Percentiles rank a stretch among this genome's conserved stretches.
Evolutionary conservation across 2,888 invertebrate species (phyloP).

Genomic region (Branchellion lobata): DNA sequence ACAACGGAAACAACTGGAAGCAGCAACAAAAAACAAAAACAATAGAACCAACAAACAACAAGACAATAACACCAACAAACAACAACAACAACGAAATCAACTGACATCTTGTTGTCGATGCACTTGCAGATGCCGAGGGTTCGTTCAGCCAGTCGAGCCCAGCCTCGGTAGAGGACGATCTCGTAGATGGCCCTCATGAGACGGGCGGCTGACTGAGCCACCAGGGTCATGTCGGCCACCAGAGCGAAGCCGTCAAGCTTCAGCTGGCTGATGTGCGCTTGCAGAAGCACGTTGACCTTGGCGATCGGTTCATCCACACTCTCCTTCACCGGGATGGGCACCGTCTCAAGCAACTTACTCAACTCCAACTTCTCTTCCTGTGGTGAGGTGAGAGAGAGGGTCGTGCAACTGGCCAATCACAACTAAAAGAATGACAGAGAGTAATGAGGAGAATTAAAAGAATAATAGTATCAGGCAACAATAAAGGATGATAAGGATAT

Average conservation of each 20-base stretch:
- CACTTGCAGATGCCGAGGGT: slow-evolving; percentile 93
- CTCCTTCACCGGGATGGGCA: slow-evolving; percentile 98
- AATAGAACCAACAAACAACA: neutral
- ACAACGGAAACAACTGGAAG: neutral
- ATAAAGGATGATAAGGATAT: too few relatives aligned
- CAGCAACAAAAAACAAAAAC: neutral
- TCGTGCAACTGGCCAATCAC: too few relatives aligned
- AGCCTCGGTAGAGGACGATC: slow-evolving; percentile 85
- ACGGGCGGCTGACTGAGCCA: slow-evolving; percentile 93
- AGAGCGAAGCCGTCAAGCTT: slow-evolving; percentile 96
- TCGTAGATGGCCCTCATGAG: slow-evolving; percentile 94
- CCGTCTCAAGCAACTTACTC: slow-evolving; percentile 89
- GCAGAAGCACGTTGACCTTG: slow-evolving; percentile 84
- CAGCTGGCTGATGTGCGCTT: slow-evolving; percentile 96
- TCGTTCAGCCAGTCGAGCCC: slow-evolving; percentile 97
- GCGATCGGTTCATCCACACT: slow-evolving; percentile 96
- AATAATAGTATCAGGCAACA: too few relatives aligned
- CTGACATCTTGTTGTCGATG: slow-evolving; percentile 89
- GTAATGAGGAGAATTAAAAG: too few relatives aligned
- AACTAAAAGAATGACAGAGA: too few relatives aligned
- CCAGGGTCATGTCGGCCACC: slow-evolving; percentile 99
- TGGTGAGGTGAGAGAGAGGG: slow-evolving; percentile 42
- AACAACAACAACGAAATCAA: too few relatives aligned
- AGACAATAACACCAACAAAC: too few relatives aligned
- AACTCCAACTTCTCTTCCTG: slow-evolving; percentile 92